A percentile compares a stretch with the other conserved stretches of the same genome.
phyloP scores from a whole-genome alignment of 1,140 invertebrate genomes.

The Pristionchus pacificus region DNA sequence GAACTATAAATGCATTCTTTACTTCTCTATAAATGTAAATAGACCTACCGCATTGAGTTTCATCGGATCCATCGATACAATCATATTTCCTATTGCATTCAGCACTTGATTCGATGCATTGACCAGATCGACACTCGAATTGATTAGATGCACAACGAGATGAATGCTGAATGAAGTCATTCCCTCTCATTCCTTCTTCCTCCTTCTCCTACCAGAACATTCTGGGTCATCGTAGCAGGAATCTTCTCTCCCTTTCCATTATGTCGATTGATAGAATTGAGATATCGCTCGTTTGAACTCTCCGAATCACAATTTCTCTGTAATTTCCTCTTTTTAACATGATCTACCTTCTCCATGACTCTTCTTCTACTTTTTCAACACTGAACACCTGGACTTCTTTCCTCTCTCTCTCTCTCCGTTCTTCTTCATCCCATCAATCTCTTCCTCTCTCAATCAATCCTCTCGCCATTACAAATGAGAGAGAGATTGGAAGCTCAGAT shows the following conservation, averaged over 20 bases:
- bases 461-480: too few relatives aligned
- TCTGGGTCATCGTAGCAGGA: slow-evolving; percentile 3
- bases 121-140: slow-evolving; percentile 53
- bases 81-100: slow-evolving; percentile 65
- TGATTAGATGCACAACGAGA: slow-evolving; percentile 1
- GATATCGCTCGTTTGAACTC: slow-evolving; percentile 23
- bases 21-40: too few relatives aligned
- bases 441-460: too few relatives aligned
- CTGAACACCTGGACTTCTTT: too few relatives aligned
- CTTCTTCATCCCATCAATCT: too few relatives aligned
- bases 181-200: not conserved
- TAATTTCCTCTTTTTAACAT: not conserved
- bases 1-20: too few relatives aligned
- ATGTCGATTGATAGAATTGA: slow-evolving; percentile 8
- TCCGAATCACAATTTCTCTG: slow-evolving; percentile 64
- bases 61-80: slow-evolving; percentile 66
- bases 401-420: too few relatives aligned
- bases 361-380: too few relatives aligned
- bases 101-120: slow-evolving; percentile 58
- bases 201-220: not conserved
- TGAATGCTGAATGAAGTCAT: too few relatives aligned
- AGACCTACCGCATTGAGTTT: slow-evolving; percentile 58
- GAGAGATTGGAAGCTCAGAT: too few relatives aligned
- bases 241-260: not conserved
- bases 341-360: too few relatives aligned